These are phyloP conservation scores for Trachemys scripta DNA, from an alignment of 2,113 vertebrate genomes.

Conservation along the genomic window DNA sequence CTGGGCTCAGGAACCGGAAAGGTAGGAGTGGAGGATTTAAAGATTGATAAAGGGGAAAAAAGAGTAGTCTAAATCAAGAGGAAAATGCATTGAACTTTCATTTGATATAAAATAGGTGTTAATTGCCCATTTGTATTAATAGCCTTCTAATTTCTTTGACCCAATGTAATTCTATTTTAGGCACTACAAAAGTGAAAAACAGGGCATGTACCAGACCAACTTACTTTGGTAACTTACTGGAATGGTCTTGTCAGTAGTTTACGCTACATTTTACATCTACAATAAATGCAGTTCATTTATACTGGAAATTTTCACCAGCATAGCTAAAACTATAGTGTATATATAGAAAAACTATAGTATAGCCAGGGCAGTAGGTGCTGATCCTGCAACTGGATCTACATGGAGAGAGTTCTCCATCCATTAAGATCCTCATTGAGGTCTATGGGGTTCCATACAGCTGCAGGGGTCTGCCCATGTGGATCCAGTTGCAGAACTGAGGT, in stretches of 20 bases:
- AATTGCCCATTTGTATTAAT: not conserved
- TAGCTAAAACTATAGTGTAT: not conserved
- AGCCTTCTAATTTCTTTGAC: not conserved
- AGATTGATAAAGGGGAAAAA: accelerated
- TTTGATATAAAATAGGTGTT: not conserved
- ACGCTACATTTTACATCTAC: not conserved
- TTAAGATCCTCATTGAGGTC: not conserved
- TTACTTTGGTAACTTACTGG: not conserved
- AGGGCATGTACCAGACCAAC: slow-evolving; percentile 4
- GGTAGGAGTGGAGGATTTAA: accelerated
- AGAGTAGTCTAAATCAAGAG: not conserved
- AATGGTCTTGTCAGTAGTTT: slow-evolving; percentile 33
- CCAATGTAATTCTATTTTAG: not conserved
- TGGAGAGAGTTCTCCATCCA: slow-evolving; percentile 23
- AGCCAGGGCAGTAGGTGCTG: not conserved
- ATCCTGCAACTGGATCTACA: not conserved
- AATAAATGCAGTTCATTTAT: not conserved
- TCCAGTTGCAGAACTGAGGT: not conserved
- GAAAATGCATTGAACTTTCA: not conserved
- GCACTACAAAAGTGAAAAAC: slow-evolving; percentile 17
- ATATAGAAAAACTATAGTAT: not conserved
- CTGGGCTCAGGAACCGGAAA: not conserved
- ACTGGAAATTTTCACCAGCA: not conserved
- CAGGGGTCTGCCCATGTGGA: not conserved
- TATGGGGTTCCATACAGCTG: not conserved